Base-by-base conservation (phyloP, 2,113 vertebrate species). In the Aegotheles bennettii region DNA sequence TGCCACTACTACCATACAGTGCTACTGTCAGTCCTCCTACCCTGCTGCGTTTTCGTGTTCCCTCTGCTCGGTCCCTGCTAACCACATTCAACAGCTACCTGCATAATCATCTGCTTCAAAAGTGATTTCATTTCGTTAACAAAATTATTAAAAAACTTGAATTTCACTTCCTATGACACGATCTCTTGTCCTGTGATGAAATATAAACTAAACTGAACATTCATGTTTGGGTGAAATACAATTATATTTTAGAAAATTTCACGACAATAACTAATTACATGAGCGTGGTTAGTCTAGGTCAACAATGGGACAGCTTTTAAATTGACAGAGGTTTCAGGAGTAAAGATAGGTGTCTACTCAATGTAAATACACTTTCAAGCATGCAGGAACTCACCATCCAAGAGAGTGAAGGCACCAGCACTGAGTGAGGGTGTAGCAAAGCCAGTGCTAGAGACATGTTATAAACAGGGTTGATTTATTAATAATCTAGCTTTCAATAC, bases 41-140 rank as follows among this genome's bases (percentile, higher is more conserved):
- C 19, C 38, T 8, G 23, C 35, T 29, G 23, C 1, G 1, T 16
- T 43, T 51, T 45, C 0, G 0, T 23, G 36, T 3, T 25, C 28
- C n/a, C 54, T 33, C 63, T 50, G 51, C 67, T 69, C 42, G 23
- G 42, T 0, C 53, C 40, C 77, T 68, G 73, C 48, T 19, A 45
- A 7, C 20, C 24, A 23, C 16, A 61, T 10, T 24, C 31, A 61
- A 8, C 40, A 47, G 17, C 38, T 1, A 45, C n/a, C 51, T 25
- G 21, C 0, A 0, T 7, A 69, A 40, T 1, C 7, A 48, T 7
- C 43, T 31, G 73, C 59, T 33, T 11, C 70, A 68, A 51, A 90
- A 83, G 43, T 7, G 4, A 35, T 15, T 70, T 68, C 3, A 17
- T 69, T 60, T 35, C 5, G 1, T 33, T 57, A 61, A 40, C 23